Conservation (phyloP, 1,140 invertebrate species). For the Probaryconus sp. region DNA sequence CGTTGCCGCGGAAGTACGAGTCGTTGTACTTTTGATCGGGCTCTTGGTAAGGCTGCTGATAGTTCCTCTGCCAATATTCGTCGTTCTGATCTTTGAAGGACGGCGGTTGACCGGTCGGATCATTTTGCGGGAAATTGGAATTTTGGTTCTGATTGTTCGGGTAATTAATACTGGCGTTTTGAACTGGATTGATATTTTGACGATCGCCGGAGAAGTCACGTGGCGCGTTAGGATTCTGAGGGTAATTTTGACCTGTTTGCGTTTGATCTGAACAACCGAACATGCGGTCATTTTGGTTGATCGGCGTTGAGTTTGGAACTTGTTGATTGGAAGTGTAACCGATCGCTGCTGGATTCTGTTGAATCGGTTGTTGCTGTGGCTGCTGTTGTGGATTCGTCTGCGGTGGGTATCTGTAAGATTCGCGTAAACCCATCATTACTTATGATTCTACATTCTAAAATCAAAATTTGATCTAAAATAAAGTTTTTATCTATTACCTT, state of each 20-base stretch:
- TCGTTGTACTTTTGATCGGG: conserved; percentile 68
- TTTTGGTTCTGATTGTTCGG: conserved; percentile 52
- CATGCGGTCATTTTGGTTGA: conserved; percentile 65
- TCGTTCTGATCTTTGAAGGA: conserved; percentile 67
- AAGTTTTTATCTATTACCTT: neutral
- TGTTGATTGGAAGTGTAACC: conserved; percentile 49
- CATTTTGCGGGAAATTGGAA: conserved; percentile 20
- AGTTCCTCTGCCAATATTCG: conserved; percentile 74
- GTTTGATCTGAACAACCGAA: conserved; percentile 61
- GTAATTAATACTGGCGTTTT: conserved; percentile 63
- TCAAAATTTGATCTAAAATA: neutral
- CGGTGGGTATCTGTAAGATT: conserved; percentile 21
- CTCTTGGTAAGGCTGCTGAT: conserved; percentile 67
- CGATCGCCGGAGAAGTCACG: conserved; percentile 39
- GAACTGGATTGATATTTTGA: conserved; percentile 47
- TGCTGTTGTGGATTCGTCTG: conserved; percentile 12
- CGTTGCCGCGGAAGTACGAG: conserved; percentile 70
- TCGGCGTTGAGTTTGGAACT: conserved; percentile 31
- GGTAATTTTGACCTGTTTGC: conserved; percentile 64
- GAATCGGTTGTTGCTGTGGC: conserved; percentile 48
- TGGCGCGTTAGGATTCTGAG: conserved; percentile 37
- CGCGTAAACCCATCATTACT: too few species aligned
- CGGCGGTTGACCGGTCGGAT: conserved; percentile 38
- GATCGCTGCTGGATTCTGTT: conserved; percentile 56
- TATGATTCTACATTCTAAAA: too few species aligned